Percentiles rank a stretch among this genome's conserved stretches.
Evolutionary conservation across 1,140 invertebrate genomes (phyloP).

Genomic region (Mycetomoellerius zeteki): DNA sequence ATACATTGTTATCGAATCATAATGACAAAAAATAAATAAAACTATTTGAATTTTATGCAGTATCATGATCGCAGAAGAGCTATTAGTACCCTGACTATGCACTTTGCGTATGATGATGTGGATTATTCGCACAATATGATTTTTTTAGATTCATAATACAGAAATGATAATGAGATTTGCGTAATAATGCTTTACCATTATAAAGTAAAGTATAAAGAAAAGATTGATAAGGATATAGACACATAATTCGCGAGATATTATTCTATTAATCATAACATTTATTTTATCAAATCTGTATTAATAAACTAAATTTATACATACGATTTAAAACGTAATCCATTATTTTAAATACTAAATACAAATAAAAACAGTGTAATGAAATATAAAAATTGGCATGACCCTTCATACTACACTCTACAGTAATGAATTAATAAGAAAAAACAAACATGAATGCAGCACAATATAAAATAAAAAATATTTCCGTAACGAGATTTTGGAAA

Average conservation of each 20-base stretch:
- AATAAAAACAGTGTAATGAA: background rate
- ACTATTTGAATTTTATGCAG: constrained; percentile 19
- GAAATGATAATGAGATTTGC: background rate
- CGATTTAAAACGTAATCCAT: constrained; percentile 8
- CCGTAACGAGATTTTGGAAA: constrained; percentile 27
- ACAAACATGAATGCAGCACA: background rate
- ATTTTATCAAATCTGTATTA: background rate
- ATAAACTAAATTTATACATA: background rate
- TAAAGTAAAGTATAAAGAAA: background rate
- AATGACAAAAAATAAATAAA: constrained; percentile 47
- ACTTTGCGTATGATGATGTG: background rate
- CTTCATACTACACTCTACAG: background rate
- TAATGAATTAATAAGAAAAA: constrained; percentile 11
- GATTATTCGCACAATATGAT: background rate
- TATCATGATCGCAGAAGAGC: background rate
- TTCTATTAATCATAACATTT: background rate
- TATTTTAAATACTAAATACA: background rate
- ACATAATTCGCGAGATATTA: background rate
- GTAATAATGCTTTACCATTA: background rate
- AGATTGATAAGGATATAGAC: background rate
- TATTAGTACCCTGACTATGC: constrained; percentile 23
- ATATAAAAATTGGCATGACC: background rate
- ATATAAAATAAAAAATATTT: constrained; percentile 6
- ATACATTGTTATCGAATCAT: constrained; percentile 2
- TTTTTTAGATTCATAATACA: constrained; percentile 16